Base-by-base conservation (phyloP, 1,140 invertebrate species). In the Drosophila funebris region DNA sequence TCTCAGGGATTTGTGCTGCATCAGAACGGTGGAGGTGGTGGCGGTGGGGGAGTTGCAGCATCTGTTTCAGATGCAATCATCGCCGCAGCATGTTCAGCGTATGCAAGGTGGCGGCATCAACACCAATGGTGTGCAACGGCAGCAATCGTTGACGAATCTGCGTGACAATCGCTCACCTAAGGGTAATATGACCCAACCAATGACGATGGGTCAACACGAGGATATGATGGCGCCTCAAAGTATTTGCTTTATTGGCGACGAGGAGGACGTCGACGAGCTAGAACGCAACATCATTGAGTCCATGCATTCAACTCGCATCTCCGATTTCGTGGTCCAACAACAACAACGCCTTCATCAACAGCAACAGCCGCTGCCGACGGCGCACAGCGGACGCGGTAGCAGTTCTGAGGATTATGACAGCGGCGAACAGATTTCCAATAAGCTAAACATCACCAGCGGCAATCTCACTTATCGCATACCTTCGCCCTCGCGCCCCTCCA, bases 201-300 rank as follows among this genome's bases (percentile, higher is more conserved):
- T 89, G 69, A 60, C 73, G 2, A 70, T 87, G 73, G 43, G 48
- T 9, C 85, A 90, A 44, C 73, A 78, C 9, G 87, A 91, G 44
- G 87, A 91, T 46, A 89, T 91, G 74, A 91, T 91, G 90, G 96
- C 97, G 83, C 97, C 97, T 6, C 97, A 98, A 92, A 97, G 96
- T 93, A 97, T 97, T 75, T 97, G 96, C 27, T 98, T 97, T 88
- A 97, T 97, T 76, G 96, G 96, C 91, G 95, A 95, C 90, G 93
- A 90, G 27, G 92, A 92, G 64, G 92, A 92, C 52, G 84, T 92
- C 29, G 90, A 91, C 0, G 89, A 91, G 67, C 72, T 91, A 24
- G 90, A 91, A 52, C 90, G 90, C 18, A 91, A 91, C 56, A 90
- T 91, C 18, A 91, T 91, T 29, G 90, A 91, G 46, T 81, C 85